Evolutionary conservation across 2,888 invertebrate genomes (phyloP).

Genomic region (Tetrapedia diversipes): DNA sequence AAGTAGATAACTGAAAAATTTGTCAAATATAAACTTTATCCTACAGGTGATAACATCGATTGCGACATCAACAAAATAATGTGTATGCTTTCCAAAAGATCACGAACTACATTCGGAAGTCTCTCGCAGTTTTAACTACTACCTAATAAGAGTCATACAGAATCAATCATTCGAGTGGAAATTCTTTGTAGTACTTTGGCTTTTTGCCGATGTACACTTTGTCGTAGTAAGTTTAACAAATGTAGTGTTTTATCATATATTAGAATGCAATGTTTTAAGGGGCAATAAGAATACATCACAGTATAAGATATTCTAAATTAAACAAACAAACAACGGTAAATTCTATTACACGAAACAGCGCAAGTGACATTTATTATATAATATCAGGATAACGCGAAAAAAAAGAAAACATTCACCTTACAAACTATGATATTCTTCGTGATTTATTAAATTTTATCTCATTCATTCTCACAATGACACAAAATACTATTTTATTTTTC

Average conservation of each 20-base stretch:
- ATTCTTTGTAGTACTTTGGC: slow-evolving; percentile 54
- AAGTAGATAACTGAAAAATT: neutral
- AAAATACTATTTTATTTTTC: slow-evolving; percentile 33
- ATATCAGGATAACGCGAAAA: slow-evolving; percentile 3
- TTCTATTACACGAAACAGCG: neutral
- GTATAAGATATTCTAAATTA: slow-evolving; percentile 11
- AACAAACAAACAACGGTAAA: neutral
- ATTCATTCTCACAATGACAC: slow-evolving; percentile 13
- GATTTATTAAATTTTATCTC: slow-evolving; percentile 14
- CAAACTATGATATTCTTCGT: slow-evolving; percentile 1
- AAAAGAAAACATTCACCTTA: slow-evolving; percentile 9
- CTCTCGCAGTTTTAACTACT: slow-evolving; percentile 28
- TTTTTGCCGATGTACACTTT: slow-evolving; percentile 25
- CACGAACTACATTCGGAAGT: neutral
- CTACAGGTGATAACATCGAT: neutral
- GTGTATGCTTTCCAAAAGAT: slow-evolving; percentile 6
- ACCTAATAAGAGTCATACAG: slow-evolving; percentile 32
- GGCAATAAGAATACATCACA: slow-evolving; percentile 51
- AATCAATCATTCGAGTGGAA: slow-evolving; percentile 42
- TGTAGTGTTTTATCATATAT: slow-evolving; percentile 10
- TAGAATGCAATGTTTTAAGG: slow-evolving; percentile 38
- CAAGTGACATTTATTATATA: neutral
- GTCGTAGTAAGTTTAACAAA: slow-evolving; percentile 29
- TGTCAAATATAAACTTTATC: neutral
- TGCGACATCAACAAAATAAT: neutral